Percentiles rank a stretch among this genome's conserved stretches.
phyloP scores from a whole-genome alignment of 2,113 vertebrate genomes.

The Chaetodon trifascialis region DNA sequence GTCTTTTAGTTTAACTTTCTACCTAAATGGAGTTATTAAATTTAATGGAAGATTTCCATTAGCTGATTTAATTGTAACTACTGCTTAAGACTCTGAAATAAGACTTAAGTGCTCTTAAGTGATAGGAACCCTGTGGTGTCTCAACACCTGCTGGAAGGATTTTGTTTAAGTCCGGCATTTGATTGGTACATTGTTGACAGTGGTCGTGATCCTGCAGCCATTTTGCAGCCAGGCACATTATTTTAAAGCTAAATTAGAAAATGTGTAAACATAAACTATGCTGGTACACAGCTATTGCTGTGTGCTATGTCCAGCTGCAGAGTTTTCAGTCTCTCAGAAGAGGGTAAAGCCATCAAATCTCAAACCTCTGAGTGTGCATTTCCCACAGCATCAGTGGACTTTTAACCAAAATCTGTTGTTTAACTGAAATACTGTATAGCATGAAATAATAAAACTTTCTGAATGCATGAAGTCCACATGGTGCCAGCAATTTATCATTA shows the following conservation, averaged over 20 bases:
- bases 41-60: slow-evolving; percentile 30
- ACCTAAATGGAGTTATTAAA: slow-evolving; percentile 18
- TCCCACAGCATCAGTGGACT: not conserved
- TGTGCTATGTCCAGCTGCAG: not conserved
- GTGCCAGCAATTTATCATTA: too few relatives aligned
- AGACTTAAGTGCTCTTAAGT: slow-evolving; percentile 28
- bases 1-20: slow-evolving; percentile 21
- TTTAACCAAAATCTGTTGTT: not conserved
- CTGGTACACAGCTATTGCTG: not conserved
- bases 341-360: not conserved
- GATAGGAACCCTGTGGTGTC: slow-evolving; percentile 3
- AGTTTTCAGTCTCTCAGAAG: not conserved
- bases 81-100: slow-evolving; percentile 22
- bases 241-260: not conserved
- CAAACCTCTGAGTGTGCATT: not conserved
- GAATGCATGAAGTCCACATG: not conserved
- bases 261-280: not conserved
- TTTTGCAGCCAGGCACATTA: not conserved
- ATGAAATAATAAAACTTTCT: not conserved
- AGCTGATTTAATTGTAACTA: slow-evolving; percentile 32
- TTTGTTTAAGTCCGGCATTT: slow-evolving; percentile 18
- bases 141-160: not conserved
- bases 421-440: not conserved
- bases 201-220: not conserved
- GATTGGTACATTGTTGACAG: not conserved